Evolutionary conservation across 2,797 vertebrate species (phyloP), one percentile per base, ranked within the genome.

Genomic region (Salarias fasciatus): DNA sequence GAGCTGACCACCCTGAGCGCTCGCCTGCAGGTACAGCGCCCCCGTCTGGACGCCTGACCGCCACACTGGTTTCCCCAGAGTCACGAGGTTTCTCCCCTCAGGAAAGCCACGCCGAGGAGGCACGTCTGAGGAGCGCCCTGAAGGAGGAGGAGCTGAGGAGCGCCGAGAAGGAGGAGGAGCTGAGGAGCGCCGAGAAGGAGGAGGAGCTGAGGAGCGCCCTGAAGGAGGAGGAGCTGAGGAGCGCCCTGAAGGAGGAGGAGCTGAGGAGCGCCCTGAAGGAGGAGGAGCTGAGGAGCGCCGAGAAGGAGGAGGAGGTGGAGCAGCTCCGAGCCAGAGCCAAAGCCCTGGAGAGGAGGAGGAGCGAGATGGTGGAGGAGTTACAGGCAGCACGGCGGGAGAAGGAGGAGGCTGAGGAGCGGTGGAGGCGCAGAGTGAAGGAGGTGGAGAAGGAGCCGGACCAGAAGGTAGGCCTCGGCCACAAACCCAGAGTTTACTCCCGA

Each of bases 71-170:
- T 18, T 24, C 18, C 9, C 35, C 33, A 35, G 6, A 35, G 1
- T 35, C 9, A 6, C 2, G 33, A 35, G 9, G 9, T 2, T 41
- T 4, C 3, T 0, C 6, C 0, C 0, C 38, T 29, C 24, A 86
- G 86, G 80, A 89, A 63, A 91, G 86, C 70, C 85, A 87, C 14
- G 1, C 43, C 5, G 89, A 91, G 36, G 90, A 77, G 53, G 84
- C 88, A 69, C 72, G 18, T 12, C 84, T 92, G 52, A 80, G 72
- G 63, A 72, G 50, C 5, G 38, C 70, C 2, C 67, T 92, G 36
- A 55, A 62, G 67, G 74, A 88, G 60, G 63, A 88, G 29, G 81
- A 88, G 66, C 31, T 67, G 63, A 51, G 78, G 24, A 76, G 18
- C 14, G 42, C 53, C 42, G 73, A 58, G 69, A 69, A 78, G 12